Conservation (phyloP, 2,888 invertebrate species). For the Blastobasis lacticolella region DNA sequence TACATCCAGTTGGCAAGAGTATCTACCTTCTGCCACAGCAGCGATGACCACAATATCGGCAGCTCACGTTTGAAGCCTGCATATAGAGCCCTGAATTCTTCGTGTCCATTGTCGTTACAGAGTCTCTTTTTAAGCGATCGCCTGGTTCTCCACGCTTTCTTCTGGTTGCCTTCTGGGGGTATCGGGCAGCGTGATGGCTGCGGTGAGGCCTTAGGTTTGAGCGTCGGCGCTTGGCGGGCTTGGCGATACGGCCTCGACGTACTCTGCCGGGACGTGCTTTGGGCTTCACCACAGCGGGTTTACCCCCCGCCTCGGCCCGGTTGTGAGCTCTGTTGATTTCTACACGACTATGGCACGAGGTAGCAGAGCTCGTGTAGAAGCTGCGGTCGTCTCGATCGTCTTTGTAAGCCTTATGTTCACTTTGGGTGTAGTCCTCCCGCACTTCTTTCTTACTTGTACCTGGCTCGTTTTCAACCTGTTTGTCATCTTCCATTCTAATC, state of each 20-base stretch:
- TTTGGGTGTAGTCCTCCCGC: slow-evolving; percentile 14
- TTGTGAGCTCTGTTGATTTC: too few relatives aligned
- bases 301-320: too few relatives aligned
- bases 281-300: too few relatives aligned
- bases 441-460: slow-evolving; percentile 35
- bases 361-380: too few relatives aligned
- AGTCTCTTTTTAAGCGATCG: slow-evolving; percentile 21
- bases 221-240: slow-evolving; percentile 8
- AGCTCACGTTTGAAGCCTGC: slow-evolving; percentile 18
- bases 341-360: too few relatives aligned
- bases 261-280: too few relatives aligned
- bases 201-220: slow-evolving; percentile 14
- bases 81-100: slow-evolving; percentile 23
- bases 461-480: slow-evolving; percentile 25
- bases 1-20: slow-evolving; percentile 4
- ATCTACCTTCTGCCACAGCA: slow-evolving; percentile 51
- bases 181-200: not conserved
- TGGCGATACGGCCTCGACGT: too few relatives aligned
- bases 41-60: slow-evolving; percentile 41
- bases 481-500: slow-evolving; percentile 37
- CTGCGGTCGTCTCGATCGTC: too few relatives aligned
- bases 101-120: slow-evolving; percentile 33
- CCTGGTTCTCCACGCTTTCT: slow-evolving; percentile 18
- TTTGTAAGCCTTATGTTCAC: too few relatives aligned
- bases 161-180: slow-evolving; percentile 16